Evolutionary conservation across 2,888 invertebrate species (phyloP).

Genomic region (Rhingia rostrata): DNA sequence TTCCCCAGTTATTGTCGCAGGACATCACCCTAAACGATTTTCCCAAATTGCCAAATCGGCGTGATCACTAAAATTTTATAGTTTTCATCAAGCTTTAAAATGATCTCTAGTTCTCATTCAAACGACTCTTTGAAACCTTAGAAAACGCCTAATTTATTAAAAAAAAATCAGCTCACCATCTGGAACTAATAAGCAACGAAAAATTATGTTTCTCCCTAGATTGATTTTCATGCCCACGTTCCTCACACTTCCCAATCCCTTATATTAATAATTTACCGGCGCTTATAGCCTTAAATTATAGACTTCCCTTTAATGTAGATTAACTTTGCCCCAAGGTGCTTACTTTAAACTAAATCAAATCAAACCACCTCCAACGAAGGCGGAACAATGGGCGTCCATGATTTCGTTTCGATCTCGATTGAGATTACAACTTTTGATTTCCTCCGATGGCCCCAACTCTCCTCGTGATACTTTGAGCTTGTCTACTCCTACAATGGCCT

Average conservation of each 20-base stretch:
- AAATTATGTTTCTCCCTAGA: too few relatives aligned
- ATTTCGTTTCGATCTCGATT: conserved; percentile 67
- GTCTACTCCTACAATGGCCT: conserved; percentile 43
- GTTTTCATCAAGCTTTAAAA: too few relatives aligned
- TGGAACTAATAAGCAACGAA: too few relatives aligned
- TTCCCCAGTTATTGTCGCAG: too few relatives aligned
- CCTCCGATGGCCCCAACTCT: conserved; percentile 41
- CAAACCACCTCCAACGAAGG: conserved; percentile 58
- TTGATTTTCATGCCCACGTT: too few relatives aligned
- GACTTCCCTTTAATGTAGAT: conserved; percentile 54
- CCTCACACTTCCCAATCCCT: background rate
- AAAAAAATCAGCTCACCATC: too few relatives aligned
- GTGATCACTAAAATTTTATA: too few relatives aligned
- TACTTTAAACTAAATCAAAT: conserved; percentile 64
- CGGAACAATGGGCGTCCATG: conserved; percentile 66
- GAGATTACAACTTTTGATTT: conserved; percentile 62
- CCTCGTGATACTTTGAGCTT: conserved; percentile 47
- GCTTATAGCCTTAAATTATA: conserved; percentile 37
- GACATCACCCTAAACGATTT: too few relatives aligned
- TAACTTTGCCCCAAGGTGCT: conserved; percentile 34
- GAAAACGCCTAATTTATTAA: too few relatives aligned
- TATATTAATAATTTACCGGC: conserved; percentile 16
- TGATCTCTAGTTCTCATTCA: too few relatives aligned
- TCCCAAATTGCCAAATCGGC: too few relatives aligned
- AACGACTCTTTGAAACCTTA: too few relatives aligned